Conservation (phyloP, 2,888 invertebrate genomes). For the Beris morrisii region DNA sequence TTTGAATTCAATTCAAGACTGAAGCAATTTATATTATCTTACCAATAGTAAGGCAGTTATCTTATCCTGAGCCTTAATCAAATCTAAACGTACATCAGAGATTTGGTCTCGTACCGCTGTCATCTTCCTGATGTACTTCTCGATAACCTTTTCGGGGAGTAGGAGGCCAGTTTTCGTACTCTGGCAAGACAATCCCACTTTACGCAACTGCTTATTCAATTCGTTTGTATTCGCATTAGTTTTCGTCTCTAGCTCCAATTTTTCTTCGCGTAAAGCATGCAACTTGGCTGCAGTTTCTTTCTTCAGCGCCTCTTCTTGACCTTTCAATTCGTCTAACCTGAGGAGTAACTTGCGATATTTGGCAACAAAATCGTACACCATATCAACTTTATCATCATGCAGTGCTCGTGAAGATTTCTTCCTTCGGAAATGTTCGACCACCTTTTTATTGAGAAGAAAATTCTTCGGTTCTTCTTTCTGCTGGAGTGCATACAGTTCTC, state of each 20-base stretch:
- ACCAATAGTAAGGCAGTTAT: constrained; percentile 18
- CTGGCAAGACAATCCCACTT: neutral
- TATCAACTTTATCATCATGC: constrained; percentile 39
- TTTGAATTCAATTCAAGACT: neutral
- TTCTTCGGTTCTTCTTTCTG: constrained; percentile 21
- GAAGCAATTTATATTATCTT: neutral
- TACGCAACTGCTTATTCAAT: constrained; percentile 39
- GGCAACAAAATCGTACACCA: constrained; percentile 22
- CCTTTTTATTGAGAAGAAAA: constrained; percentile 43
- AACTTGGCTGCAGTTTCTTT: constrained; percentile 22
- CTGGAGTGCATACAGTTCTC: constrained; percentile 6
- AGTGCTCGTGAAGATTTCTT: constrained; percentile 43
- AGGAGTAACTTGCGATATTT: constrained; percentile 39
- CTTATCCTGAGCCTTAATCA: constrained; percentile 46
- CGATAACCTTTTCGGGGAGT: constrained; percentile 33
- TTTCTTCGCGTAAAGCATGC: constrained; percentile 22
- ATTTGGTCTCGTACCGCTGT: constrained; percentile 44
- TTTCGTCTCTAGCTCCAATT: constrained; percentile 13
- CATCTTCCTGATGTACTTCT: constrained; percentile 41
- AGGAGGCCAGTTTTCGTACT: constrained; percentile 28
- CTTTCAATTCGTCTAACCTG: constrained; percentile 41
- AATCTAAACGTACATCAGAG: constrained; percentile 43
- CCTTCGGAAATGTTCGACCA: constrained; percentile 46
- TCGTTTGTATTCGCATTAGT: constrained; percentile 29
- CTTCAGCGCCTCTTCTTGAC: constrained; percentile 29